Evolutionary conservation across 2,113 vertebrate species (phyloP).

Genomic region (Lepisosteus osseus): DNA sequence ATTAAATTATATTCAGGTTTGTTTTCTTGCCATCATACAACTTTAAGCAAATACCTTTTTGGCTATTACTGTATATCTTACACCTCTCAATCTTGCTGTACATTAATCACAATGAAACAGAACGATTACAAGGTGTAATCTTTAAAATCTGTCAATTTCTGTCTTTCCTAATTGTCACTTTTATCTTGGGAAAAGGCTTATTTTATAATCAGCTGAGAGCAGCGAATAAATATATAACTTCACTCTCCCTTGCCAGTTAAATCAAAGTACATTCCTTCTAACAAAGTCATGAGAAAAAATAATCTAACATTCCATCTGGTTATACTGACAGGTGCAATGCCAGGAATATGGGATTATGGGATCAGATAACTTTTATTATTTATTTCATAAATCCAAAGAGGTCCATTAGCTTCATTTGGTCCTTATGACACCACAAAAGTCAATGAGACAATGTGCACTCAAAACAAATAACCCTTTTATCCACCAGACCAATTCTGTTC

Average conservation of each 20-base stretch:
- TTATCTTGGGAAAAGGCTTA: slow-evolving; percentile 38
- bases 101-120: no score
- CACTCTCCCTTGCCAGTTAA: no score
- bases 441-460: slow-evolving; percentile 4
- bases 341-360: slow-evolving; percentile 6
- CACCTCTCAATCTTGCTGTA: no score
- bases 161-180: neutral
- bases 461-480: slow-evolving; percentile 18
- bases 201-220: slow-evolving; percentile 35
- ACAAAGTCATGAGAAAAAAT: no score
- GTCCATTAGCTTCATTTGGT: slow-evolving; percentile 15
- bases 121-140: no score
- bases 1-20: neutral
- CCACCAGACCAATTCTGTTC: neutral
- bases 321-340: neutral
- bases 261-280: no score
- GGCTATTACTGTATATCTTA: no score
- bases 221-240: slow-evolving; percentile 4
- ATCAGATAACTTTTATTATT: slow-evolving; percentile 4
- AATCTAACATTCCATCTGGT: neutral
- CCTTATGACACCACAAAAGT: slow-evolving; percentile 3
- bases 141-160: no score
- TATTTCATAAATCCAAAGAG: slow-evolving; percentile 9
- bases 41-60: no score
- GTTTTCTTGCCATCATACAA: no score